Evolutionary conservation across 2,888 invertebrate genomes (phyloP).

Genomic region (Lasioglossum pauxillum): DNA sequence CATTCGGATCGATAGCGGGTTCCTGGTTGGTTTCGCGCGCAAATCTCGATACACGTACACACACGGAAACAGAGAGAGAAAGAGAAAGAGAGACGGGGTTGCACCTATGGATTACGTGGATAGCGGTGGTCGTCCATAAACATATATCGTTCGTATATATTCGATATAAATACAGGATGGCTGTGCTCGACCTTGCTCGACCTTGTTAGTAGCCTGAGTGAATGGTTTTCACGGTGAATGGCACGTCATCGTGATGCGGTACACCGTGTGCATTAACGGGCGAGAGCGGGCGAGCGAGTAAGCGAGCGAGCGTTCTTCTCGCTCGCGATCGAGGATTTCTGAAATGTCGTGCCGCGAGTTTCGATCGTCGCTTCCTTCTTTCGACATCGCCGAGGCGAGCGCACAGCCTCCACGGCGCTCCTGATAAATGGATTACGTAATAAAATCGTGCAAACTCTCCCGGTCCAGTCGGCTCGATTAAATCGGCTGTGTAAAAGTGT

Average conservation of each 20-base stretch:
- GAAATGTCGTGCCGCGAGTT: constrained; percentile 45
- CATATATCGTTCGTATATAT: constrained; percentile 34
- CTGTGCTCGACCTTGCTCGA: constrained; percentile 73
- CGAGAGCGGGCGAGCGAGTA: background rate
- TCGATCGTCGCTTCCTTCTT: constrained; percentile 53
- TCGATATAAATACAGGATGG: constrained; percentile 63
- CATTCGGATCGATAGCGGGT: constrained; percentile 78
- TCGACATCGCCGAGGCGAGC: constrained; percentile 38
- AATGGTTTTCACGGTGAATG: constrained; percentile 77
- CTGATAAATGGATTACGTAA: constrained; percentile 62
- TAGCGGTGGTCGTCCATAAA: background rate
- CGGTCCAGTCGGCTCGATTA: constrained; percentile 40
- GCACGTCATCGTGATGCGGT: constrained; percentile 68
- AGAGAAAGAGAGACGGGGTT: background rate
- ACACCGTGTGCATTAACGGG: constrained; percentile 24
- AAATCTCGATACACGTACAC: constrained; percentile 55
- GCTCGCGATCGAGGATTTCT: constrained; percentile 54
- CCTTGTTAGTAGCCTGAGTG: constrained; percentile 75
- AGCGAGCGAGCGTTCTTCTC: background rate
- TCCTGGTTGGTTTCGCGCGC: constrained; percentile 67
- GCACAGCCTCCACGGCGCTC: constrained; percentile 40
- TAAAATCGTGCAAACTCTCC: constrained; percentile 54
- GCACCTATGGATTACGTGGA: background rate
- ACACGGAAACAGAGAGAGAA: background rate
- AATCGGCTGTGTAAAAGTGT: constrained; percentile 42